A percentile compares a stretch with the other conserved stretches of the same genome.
phyloP scores from a whole-genome alignment of 2,113 vertebrate genomes.

The Vidua macroura region DNA sequence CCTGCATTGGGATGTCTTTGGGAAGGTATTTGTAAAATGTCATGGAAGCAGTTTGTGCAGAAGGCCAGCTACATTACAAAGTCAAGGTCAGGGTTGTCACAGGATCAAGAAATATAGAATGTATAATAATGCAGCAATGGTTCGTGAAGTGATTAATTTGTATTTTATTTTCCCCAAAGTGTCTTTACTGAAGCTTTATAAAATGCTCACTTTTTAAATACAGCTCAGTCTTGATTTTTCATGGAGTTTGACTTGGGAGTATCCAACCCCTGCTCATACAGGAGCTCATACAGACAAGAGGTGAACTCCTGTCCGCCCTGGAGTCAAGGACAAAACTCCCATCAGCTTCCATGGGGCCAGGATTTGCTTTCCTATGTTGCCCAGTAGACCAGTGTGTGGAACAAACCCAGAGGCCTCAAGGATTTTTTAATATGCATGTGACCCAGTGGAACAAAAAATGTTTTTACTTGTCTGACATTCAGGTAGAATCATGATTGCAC shows the following conservation, averaged over 20 bases:
- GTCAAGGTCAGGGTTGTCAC: conserved; percentile 52
- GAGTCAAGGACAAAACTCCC: conserved; percentile 14
- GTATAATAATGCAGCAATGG: conserved; percentile 56
- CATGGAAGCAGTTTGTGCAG: not conserved
- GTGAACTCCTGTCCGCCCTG: not conserved
- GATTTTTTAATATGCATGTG: not conserved
- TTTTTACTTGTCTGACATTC: conserved; percentile 3
- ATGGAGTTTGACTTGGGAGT: conserved; percentile 10
- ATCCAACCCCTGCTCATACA: not conserved
- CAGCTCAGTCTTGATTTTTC: not conserved
- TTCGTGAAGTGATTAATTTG: conserved; percentile 63
- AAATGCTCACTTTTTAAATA: conserved; percentile 37
- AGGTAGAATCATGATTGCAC: not conserved
- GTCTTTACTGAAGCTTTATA: conserved; percentile 31
- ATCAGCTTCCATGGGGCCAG: not conserved
- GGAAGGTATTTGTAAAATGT: not conserved
- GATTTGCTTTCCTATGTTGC: not conserved
- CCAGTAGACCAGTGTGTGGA: not conserved
- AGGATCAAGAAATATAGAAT: conserved; percentile 39
- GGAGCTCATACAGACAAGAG: not conserved
- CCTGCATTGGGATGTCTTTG: not conserved
- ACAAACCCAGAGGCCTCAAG: not conserved
- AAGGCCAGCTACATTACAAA: not conserved
- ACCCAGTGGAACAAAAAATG: not conserved
- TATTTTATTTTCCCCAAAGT: conserved; percentile 63